Conservation (phyloP, 1,140 invertebrate species). For the Hycleus phaleratus region DNA sequence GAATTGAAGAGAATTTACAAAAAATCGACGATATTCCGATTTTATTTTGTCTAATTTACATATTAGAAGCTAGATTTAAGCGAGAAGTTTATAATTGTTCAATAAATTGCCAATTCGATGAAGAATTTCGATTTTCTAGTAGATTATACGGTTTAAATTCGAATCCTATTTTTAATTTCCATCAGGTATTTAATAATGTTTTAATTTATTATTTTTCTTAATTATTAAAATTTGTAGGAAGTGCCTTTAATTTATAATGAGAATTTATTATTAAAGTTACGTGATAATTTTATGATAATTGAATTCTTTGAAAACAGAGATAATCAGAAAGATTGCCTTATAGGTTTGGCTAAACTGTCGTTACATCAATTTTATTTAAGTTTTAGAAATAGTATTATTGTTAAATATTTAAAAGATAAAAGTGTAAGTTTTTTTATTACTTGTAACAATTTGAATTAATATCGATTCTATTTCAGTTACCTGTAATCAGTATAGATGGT, state of each 20-base stretch:
- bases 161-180: conserved; percentile 47
- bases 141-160: conserved; percentile 39
- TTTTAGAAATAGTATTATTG: conserved; percentile 48
- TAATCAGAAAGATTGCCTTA: conserved; percentile 36
- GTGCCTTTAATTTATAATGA: conserved; percentile 49
- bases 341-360: conserved; percentile 49
- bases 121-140: conserved; percentile 43
- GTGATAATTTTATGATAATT: conserved; percentile 49
- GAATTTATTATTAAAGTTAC: conserved; percentile 47
- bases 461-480: conserved; percentile 39
- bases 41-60: conserved; percentile 46
- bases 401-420: conserved; percentile 43
- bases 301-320: conserved; percentile 45
- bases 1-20: neutral
- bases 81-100: conserved; percentile 39
- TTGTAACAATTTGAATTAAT: conserved; percentile 1
- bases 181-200: conserved; percentile 35
- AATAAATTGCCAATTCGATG: conserved; percentile 47
- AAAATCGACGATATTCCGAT: conserved; percentile 20
- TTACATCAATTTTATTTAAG: conserved; percentile 54
- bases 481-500: conserved; percentile 52
- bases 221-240: conserved; percentile 34
- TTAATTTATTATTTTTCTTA: too few species aligned
- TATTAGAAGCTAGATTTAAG: conserved; percentile 44
- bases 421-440: conserved; percentile 22